These are phyloP conservation scores for Liasis olivaceus DNA, from an alignment of 2,797 vertebrate species.

Conservation along the genomic window DNA sequence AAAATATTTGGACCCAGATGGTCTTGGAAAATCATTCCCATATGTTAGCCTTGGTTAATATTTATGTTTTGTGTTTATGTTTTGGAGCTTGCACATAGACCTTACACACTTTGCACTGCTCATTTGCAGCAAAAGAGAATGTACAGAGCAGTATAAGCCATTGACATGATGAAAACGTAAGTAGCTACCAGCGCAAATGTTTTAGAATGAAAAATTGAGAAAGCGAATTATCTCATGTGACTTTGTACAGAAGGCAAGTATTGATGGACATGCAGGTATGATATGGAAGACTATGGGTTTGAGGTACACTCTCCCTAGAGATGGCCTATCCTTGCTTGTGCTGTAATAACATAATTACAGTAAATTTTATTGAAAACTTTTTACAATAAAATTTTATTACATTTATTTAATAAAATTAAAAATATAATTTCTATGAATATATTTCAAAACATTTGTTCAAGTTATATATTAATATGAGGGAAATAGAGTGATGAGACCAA, in stretches of 20 bases:
- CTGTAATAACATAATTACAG: not conserved
- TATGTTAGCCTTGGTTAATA: not conserved
- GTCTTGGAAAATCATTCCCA: not conserved
- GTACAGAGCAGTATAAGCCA: not conserved
- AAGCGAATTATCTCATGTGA: not conserved
- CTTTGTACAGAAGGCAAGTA: not conserved
- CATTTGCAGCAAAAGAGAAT: not conserved
- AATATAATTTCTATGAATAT: not conserved
- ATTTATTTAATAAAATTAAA: not conserved
- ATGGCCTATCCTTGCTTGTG: not conserved
- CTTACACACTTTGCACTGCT: not conserved
- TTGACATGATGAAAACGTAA: not conserved
- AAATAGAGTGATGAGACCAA: not conserved
- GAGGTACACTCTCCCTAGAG: not conserved
- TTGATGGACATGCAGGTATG: not conserved
- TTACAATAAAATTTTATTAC: not conserved
- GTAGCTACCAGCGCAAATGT: not conserved
- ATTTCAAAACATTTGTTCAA: not conserved
- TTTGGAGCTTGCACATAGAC: not conserved
- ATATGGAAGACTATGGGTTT: not conserved
- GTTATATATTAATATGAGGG: not conserved
- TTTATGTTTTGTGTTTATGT: not conserved
- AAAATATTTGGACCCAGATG: not conserved
- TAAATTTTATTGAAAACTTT: not conserved
- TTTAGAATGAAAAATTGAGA: not conserved